phyloP scores from a whole-genome alignment of 2,113 vertebrate genomes.

The Leptocoma aspasia region DNA sequence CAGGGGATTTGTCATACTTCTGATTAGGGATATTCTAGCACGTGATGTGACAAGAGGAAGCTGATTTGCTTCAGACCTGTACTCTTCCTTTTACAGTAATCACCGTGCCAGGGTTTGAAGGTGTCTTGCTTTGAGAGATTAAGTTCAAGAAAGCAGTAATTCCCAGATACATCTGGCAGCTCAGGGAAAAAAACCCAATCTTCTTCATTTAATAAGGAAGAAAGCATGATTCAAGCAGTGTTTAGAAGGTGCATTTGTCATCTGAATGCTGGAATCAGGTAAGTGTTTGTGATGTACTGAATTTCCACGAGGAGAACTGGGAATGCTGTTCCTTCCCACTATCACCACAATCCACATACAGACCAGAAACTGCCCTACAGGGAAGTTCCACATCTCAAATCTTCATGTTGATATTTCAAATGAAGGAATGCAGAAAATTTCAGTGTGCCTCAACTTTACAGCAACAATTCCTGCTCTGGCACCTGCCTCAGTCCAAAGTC shows the following conservation, averaged over 20 bases:
- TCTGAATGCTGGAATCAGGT: background rate
- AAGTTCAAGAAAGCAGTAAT: background rate
- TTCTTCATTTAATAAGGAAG: background rate
- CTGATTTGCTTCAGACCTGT: background rate
- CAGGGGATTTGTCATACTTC: background rate
- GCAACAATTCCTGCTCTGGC: background rate
- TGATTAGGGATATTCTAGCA: background rate
- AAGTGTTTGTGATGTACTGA: rapidly evolving
- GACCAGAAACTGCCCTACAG: background rate
- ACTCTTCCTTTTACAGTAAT: background rate
- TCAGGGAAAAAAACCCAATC: rapidly evolving
- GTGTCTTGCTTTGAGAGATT: background rate
- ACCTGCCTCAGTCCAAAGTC: background rate
- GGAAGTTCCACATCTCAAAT: background rate
- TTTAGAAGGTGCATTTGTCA: background rate
- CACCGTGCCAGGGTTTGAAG: background rate
- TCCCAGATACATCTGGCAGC: background rate
- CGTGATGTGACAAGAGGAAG: background rate
- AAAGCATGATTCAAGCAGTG: background rate
- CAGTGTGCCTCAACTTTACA: background rate
- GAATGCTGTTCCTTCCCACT: background rate
- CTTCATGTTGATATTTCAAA: background rate
- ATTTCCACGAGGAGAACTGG: background rate
- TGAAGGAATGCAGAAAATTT: background rate
- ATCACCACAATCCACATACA: background rate